Evolutionary conservation across 2,888 invertebrate genomes (phyloP).

Genomic region (Perizoma affinitatum): DNA sequence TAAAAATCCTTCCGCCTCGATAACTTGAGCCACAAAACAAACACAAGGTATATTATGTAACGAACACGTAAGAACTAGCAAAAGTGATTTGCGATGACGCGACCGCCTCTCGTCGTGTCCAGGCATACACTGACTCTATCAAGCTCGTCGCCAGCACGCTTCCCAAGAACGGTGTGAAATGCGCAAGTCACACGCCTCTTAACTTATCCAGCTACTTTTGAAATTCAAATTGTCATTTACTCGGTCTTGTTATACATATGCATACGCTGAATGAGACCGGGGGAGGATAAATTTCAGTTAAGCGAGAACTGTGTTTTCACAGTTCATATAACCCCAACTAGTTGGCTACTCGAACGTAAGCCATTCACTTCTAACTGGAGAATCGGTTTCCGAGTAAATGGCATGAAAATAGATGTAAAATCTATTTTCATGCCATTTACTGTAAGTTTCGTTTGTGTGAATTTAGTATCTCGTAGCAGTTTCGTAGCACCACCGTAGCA

Average conservation of each 20-base stretch:
- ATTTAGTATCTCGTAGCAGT: constrained; percentile 35
- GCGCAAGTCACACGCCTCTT: constrained; percentile 78
- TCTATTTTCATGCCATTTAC: no score
- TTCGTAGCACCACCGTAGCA: constrained; percentile 34
- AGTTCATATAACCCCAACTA: constrained; percentile 44
- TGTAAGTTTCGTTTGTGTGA: constrained; percentile 24
- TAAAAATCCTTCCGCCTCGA: constrained; percentile 32
- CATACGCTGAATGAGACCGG: constrained; percentile 49
- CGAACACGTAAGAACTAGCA: constrained; percentile 67
- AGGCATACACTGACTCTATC: constrained; percentile 67
- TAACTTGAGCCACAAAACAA: constrained; percentile 64
- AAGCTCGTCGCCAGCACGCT: constrained; percentile 60
- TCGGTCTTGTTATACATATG: constrained; percentile 65
- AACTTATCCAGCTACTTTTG: constrained; percentile 74
- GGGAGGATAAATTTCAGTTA: constrained; percentile 53
- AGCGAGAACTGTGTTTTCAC: constrained; percentile 50
- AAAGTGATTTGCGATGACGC: constrained; percentile 47
- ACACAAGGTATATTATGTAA: constrained; percentile 75
- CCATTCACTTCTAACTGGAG: constrained; percentile 36
- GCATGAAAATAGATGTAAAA: constrained; percentile 12
- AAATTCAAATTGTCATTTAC: constrained; percentile 74
- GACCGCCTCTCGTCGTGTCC: constrained; percentile 50
- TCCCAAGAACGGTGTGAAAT: constrained; percentile 71
- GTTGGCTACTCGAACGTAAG: constrained; percentile 44
- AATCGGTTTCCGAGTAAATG: constrained; percentile 25